Base-by-base conservation (phyloP, 1,140 invertebrate genomes). In the Xylocopa sonorina region DNA sequence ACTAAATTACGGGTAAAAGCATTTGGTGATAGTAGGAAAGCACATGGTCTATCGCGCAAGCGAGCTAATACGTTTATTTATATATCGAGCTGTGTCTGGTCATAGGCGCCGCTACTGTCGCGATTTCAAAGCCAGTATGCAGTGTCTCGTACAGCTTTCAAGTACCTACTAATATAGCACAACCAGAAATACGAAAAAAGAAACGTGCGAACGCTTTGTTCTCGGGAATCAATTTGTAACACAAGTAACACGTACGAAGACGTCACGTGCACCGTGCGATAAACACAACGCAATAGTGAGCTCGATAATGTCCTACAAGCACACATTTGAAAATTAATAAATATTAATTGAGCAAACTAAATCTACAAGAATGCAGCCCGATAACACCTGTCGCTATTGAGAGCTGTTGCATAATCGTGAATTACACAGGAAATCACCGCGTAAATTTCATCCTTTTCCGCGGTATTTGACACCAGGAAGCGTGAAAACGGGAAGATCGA, bases 11-110 rank as follows among this genome's bases (percentile, higher is more conserved):
- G n/a, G 29, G 14, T 58, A 63, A 74, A n/a, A 29, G n/a, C 27
- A 68, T 51, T 60, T 24, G 27, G 34, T 64, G 48, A 58, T 16
- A 38, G 29, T 68, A 67, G 29, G 10, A 38, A 76, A 68, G 53
- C 66, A 38, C 41, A 57, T 34, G 53, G 53, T 38, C 24, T 32
- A 48, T 57, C 32, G 43, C 66, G 53, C 74, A 77, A 68, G 53
- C 64, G n/a, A 69, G 41, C n/a, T 77, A 69, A 77, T 43, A 32
- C 53, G 38, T 69, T 77, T 77, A 77, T 77, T 77, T 77, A 77
- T 69, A 77, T 77, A 77, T 69, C 53, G 29, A 77, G 51, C 32
- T 77, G 57, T 48, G 48, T 77, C 32, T 69, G 74, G 41, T 41
- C 29, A 29, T 69, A 77, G 53, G 51, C 64, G 53, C 64, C 64